Base-by-base conservation (phyloP, 2,888 invertebrate genomes). In the Clivina fossor region DNA sequence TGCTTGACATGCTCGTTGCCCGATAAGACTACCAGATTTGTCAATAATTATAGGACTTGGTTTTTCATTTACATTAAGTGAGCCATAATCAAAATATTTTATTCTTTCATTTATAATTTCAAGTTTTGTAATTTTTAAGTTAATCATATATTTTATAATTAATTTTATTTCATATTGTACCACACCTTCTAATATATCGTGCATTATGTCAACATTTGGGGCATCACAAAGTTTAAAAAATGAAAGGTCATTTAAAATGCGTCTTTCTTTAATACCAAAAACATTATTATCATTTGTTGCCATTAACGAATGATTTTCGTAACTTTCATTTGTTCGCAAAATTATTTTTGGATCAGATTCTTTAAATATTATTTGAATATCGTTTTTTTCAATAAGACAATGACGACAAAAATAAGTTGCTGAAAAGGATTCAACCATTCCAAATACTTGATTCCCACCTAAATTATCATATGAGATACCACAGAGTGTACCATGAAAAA, bases 151-250 rank as follows among this genome's bases (percentile, higher is more conserved):
- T 22, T 20, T 30, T 13, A 60, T 16, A 49, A 60, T 53, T 8
- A 37, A 20, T 38, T 57, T 60, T 28, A 61, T 5, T 46, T 62
- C 61, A 19, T 40, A 44, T 38, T 38, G 62, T 19, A 53, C 58
- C 9, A 56, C 49, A 7, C 62, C 60, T 55, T 64, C 63, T 20
- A 64, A 26, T 9, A 64, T 32, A 50, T 64, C 63, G 32, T 64
- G 64, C 64, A 63, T 61, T 8, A 63, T 59, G 32, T 64, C 64
- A 15, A 56, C 58, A 2, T 60, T 56, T 15, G 37, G 48, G 9
- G 33, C 33, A 8, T 64, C 57, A 24, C 35, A 54, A 24, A 62
- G 35, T 44, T 62, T 61, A 49, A 60, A 63, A 46, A 58, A 56
- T 8, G 56, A 38, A 8, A 62, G 53, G 15, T 61, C 60, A 49